Conservation (phyloP, 2,888 invertebrate genomes). For the Auanema freiburgensis region DNA sequence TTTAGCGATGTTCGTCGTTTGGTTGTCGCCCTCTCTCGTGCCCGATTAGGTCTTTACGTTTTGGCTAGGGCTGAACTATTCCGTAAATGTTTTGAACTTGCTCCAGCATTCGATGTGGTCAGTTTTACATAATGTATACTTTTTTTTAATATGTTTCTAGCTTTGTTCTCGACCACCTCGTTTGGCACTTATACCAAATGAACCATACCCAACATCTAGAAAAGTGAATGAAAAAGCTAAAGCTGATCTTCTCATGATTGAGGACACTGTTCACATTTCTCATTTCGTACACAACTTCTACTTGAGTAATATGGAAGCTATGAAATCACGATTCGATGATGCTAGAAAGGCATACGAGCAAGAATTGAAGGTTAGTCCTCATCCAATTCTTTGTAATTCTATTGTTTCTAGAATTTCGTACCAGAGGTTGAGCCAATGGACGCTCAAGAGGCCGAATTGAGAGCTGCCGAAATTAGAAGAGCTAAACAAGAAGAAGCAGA, state of each 20-base stretch:
- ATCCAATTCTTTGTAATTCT: background rate
- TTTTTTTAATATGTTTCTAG: slow-evolving; percentile 67
- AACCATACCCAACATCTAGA: slow-evolving; percentile 76
- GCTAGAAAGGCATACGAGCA: slow-evolving; percentile 34
- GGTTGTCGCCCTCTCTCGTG: slow-evolving; percentile 96
- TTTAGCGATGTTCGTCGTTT: slow-evolving; percentile 84
- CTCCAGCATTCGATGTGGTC: slow-evolving; percentile 89
- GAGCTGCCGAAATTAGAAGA: slow-evolving; percentile 12
- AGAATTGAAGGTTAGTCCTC: slow-evolving; percentile 18
- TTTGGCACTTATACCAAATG: slow-evolving; percentile 79
- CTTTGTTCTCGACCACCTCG: slow-evolving; percentile 80
- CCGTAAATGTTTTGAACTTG: slow-evolving; percentile 92
- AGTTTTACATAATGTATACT: slow-evolving; percentile 26
- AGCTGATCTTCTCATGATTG: slow-evolving; percentile 71
- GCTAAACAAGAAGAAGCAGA: slow-evolving; percentile 30
- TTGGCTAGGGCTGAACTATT: slow-evolving; percentile 90
- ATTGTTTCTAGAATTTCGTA: slow-evolving; percentile 6
- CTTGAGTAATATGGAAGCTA: slow-evolving; percentile 69
- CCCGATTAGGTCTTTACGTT: slow-evolving; percentile 90
- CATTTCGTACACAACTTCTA: slow-evolving; percentile 92
- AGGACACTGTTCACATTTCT: slow-evolving; percentile 92
- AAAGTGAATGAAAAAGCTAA: slow-evolving; percentile 64
- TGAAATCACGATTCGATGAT: slow-evolving; percentile 45
- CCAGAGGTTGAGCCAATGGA: slow-evolving; percentile 14
- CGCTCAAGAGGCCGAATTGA: slow-evolving; percentile 2